A percentile compares a stretch with the other conserved stretches of the same genome.
These are phyloP conservation scores for Acanthacorydalis orientalis DNA, from an alignment of 2,888 invertebrate genomes.

Conservation along the genomic window DNA sequence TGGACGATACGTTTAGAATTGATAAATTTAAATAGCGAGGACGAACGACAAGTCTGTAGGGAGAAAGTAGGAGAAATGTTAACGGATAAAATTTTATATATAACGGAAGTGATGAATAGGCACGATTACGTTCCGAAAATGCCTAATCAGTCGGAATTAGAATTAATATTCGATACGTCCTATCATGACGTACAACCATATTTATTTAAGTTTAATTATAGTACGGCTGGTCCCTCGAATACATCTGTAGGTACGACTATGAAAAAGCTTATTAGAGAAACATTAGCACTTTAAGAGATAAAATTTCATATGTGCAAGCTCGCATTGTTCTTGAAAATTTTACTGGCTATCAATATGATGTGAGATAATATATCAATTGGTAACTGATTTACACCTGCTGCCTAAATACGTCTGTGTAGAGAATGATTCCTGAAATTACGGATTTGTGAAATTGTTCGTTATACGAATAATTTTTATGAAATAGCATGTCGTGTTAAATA, in stretches of 20 bases:
- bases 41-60: constrained; percentile 70
- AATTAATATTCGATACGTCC: constrained; percentile 85
- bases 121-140: constrained; percentile 94
- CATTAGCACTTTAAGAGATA: constrained; percentile 51
- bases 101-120: constrained; percentile 89
- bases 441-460: no score
- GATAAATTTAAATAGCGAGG: constrained; percentile 68
- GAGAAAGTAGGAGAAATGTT: constrained; percentile 78
- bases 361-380: no score
- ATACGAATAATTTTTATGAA: no score
- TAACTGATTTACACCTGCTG: no score
- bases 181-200: constrained; percentile 93
- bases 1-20: constrained; percentile 91
- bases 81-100: constrained; percentile 85
- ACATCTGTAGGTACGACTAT: constrained; percentile 76
- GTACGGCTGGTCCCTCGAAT: constrained; percentile 58
- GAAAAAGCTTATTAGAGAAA: constrained; percentile 78
- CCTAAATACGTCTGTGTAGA: no score
- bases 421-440: no score
- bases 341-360: no score
- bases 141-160: constrained; percentile 82
- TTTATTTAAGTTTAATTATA: constrained; percentile 80
- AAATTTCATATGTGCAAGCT: constrained; percentile 6
- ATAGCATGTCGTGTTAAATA: no score
- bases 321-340: no score